Conservation (phyloP, 2,113 vertebrate species). For the Coryphaenoides rupestris region DNA sequence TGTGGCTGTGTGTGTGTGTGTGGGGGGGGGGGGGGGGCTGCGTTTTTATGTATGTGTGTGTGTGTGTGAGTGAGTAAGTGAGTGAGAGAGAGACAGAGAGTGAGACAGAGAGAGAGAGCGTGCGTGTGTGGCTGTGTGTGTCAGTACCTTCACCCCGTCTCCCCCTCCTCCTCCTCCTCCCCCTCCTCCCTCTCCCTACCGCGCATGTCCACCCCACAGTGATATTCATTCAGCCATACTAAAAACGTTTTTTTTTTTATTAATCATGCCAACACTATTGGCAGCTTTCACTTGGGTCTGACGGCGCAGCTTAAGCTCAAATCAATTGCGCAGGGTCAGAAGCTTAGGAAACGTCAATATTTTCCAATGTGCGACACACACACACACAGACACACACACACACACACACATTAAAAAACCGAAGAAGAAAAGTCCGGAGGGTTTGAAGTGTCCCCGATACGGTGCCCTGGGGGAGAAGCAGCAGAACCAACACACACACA, state of each 20-base stretch:
- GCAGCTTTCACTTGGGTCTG: constrained; percentile 48
- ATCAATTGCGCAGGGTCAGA: constrained; percentile 71
- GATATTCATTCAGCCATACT: constrained; percentile 73
- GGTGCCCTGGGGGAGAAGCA: constrained; percentile 46
- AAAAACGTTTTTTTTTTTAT: constrained; percentile 81
- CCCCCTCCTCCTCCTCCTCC: constrained; percentile 12
- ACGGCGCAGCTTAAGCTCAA: constrained; percentile 74
- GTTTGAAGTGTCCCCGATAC: constrained; percentile 54
- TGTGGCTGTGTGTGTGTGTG: constrained; percentile 6
- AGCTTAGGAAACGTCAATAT: constrained; percentile 66
- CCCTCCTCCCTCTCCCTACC: constrained; percentile 39
- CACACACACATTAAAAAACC: no score
- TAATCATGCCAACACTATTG: constrained; percentile 80
- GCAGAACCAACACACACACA: no score
- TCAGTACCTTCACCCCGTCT: constrained; percentile 3
- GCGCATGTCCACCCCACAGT: constrained; percentile 37
- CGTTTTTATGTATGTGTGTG: not conserved
- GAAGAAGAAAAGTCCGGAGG: no score
- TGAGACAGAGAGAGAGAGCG: no score
- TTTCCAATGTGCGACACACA: constrained; percentile 74
- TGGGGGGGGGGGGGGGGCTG: not conserved
- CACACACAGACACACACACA: constrained; percentile 57
- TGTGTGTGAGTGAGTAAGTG: not conserved
- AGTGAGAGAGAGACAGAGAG: no score
- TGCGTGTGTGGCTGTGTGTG: not conserved